Percentiles rank a stretch among this genome's conserved stretches.
Evolutionary conservation across 2,113 vertebrate species (phyloP).

Genomic region (Serilophus lunatus): DNA sequence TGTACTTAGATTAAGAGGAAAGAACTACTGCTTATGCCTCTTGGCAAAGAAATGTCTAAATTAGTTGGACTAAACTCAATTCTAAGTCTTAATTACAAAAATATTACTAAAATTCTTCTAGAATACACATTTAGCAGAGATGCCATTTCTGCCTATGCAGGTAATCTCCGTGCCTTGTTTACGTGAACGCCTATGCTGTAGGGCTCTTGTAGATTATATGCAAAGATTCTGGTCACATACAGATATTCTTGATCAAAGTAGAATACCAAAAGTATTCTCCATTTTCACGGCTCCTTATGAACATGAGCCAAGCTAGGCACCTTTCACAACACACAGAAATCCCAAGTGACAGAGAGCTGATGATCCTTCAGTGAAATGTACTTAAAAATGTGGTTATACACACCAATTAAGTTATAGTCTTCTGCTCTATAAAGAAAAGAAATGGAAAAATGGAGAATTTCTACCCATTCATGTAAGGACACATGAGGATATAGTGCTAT

Average conservation of each 20-base stretch:
- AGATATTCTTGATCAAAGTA: neutral
- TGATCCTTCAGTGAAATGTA: neutral
- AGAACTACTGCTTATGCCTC: rapidly evolving
- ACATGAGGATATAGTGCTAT: neutral
- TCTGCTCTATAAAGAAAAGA: neutral
- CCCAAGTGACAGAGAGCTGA: neutral
- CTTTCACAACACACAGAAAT: neutral
- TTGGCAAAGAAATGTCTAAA: neutral
- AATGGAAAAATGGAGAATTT: neutral
- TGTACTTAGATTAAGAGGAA: neutral
- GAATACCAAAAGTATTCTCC: neutral
- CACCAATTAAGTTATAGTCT: neutral
- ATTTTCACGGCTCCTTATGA: neutral
- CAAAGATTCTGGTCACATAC: neutral
- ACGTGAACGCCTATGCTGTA: neutral
- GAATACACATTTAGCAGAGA: neutral
- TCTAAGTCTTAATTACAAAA: neutral
- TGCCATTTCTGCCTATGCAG: neutral
- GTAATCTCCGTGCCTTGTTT: neutral
- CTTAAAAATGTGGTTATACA: neutral
- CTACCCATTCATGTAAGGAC: neutral
- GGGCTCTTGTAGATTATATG: neutral
- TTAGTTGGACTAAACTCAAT: neutral
- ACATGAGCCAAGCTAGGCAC: neutral
- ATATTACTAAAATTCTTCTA: neutral